These are phyloP conservation scores for Australoheros scitulus DNA, from an alignment of 2,113 vertebrate genomes.

Conservation along the genomic window DNA sequence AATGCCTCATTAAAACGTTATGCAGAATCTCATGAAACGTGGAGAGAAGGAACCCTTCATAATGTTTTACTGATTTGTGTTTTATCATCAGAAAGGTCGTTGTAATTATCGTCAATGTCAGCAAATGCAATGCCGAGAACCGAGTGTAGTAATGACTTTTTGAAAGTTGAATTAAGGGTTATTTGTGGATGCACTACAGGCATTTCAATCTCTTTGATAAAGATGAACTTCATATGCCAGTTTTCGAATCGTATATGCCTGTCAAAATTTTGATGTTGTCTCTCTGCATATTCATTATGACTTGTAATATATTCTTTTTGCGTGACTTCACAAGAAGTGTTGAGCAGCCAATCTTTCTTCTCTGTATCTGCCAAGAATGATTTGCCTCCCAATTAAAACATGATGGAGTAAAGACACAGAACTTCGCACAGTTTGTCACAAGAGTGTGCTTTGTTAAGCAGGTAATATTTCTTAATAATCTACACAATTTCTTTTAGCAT, in stretches of 20 bases:
- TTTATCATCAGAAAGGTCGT: conserved; percentile 75
- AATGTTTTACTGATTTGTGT: conserved; percentile 75
- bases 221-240: conserved; percentile 49
- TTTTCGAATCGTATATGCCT: conserved; percentile 32
- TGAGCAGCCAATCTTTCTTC: conserved; percentile 9
- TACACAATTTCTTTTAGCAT: not conserved
- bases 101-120: conserved; percentile 76
- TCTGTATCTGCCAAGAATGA: conserved; percentile 19
- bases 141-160: conserved; percentile 57
- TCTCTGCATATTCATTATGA: conserved; percentile 32
- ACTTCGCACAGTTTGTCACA: conserved; percentile 1
- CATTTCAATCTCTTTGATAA: conserved; percentile 40
- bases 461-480: not conserved
- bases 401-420: conserved; percentile 1
- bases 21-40: conserved; percentile 69
- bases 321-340: conserved; percentile 13
- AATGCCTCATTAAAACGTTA: conserved; percentile 77
- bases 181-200: conserved; percentile 49
- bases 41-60: conserved; percentile 61
- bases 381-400: conserved; percentile 33
- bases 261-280: conserved; percentile 29
- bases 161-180: conserved; percentile 65
- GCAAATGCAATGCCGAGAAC: conserved; percentile 62
- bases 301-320: conserved; percentile 32
- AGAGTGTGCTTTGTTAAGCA: not conserved